Conservation (phyloP, 2,888 invertebrate species). For the Onthophagus sagittarius region DNA sequence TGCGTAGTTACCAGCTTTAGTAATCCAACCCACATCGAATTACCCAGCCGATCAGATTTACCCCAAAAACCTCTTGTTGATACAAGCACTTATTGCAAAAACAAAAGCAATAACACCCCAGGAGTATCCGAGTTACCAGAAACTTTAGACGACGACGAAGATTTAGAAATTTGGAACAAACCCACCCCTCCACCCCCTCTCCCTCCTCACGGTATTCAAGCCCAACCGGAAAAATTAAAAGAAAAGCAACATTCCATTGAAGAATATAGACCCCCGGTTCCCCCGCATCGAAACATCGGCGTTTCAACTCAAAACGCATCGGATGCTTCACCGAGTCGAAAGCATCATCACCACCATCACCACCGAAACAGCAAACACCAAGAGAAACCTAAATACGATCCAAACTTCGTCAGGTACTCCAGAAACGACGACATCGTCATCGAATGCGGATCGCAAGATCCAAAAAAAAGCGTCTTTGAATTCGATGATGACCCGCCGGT, state of each 20-base stretch:
- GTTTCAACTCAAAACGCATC: constrained; percentile 21
- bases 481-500: constrained; percentile 54
- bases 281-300: constrained; percentile 73
- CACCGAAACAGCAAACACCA: constrained; percentile 44
- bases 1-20: constrained; percentile 63
- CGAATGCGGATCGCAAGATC: constrained; percentile 28
- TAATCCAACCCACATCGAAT: constrained; percentile 68
- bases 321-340: constrained; percentile 36
- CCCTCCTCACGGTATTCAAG: constrained; percentile 52
- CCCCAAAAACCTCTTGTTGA: constrained; percentile 51
- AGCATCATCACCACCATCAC: constrained; percentile 49
- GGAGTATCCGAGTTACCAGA: constrained; percentile 19
- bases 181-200: constrained; percentile 50
- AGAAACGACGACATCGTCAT: constrained; percentile 24
- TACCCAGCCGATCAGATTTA: constrained; percentile 48
- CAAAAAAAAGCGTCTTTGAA: constrained; percentile 46
- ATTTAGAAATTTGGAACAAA: constrained; percentile 44
- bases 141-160: constrained; percentile 37
- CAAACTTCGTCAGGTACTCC: constrained; percentile 18
- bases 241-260: constrained; percentile 46
- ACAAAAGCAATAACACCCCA: constrained; percentile 55
- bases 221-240: constrained; percentile 30
- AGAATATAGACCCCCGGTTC: constrained; percentile 84
- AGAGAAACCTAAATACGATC: constrained; percentile 14
- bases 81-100: constrained; percentile 70